These are phyloP conservation scores for Pedicia rivosa DNA, from an alignment of 2,888 invertebrate species.

Conservation along the genomic window DNA sequence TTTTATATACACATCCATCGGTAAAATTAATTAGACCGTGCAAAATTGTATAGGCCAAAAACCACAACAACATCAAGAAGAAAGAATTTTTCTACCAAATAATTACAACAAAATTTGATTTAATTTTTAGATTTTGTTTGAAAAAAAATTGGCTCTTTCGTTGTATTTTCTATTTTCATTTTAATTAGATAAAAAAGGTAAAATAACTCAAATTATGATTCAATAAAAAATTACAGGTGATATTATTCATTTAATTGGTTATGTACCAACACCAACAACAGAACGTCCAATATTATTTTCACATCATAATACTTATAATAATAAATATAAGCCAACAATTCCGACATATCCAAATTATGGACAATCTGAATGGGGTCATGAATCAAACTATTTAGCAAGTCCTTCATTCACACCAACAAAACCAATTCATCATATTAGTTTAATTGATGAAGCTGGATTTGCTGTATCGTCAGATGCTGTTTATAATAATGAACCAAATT, in stretches of 20 bases:
- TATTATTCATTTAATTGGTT: constrained; percentile 32
- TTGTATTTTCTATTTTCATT: too few species aligned
- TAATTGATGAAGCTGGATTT: constrained; percentile 10
- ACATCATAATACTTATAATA: not conserved
- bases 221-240: constrained; percentile 23
- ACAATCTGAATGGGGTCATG: constrained; percentile 3
- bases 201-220: not conserved
- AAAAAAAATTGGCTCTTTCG: too few species aligned
- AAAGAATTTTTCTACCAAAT: too few species aligned
- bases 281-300: not conserved
- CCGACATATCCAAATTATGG: not conserved
- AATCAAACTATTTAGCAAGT: not conserved
- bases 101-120: too few species aligned
- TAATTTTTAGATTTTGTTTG: too few species aligned
- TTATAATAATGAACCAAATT: not conserved
- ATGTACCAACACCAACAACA: constrained; percentile 18
- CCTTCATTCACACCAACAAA: not conserved
- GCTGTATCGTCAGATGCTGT: constrained; percentile 7
- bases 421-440: constrained; percentile 5
- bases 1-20: too few species aligned
- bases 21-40: too few species aligned
- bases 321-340: constrained; percentile 2
- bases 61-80: too few species aligned
- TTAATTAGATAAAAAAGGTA: too few species aligned
- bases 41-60: too few species aligned